Conservation (phyloP, 2,797 vertebrate genomes). For the Anguilla anguilla region DNA sequence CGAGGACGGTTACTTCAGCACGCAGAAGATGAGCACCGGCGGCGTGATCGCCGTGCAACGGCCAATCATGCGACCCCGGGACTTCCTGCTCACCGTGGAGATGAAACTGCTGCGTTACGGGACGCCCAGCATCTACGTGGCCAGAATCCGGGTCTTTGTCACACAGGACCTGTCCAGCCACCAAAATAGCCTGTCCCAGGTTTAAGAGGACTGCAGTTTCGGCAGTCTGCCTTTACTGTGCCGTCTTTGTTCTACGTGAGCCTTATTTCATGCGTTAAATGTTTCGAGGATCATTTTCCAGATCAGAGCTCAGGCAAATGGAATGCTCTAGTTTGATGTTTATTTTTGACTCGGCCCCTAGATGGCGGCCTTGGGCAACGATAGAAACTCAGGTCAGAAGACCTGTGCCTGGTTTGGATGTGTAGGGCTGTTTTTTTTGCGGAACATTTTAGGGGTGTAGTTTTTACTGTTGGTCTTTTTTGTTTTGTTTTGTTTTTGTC, state of each 20-base stretch:
- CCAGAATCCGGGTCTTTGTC: conserved; percentile 90
- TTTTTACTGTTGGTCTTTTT: conserved; percentile 22
- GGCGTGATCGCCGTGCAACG: conserved; percentile 86
- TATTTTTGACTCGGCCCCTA: conserved; percentile 54
- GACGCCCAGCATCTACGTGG: conserved; percentile 82
- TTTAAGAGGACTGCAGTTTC: neutral
- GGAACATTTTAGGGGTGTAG: neutral
- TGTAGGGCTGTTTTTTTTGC: neutral
- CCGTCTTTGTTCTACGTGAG: neutral
- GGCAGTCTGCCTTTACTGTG: neutral
- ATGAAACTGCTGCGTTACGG: conserved; percentile 84
- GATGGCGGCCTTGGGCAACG: conserved; percentile 68
- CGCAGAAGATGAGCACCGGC: conserved; percentile 76
- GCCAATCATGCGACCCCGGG: conserved; percentile 79
- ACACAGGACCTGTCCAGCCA: conserved; percentile 77
- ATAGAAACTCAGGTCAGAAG: conserved; percentile 38
- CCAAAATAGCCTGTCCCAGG: conserved; percentile 46
- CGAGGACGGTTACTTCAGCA: conserved; percentile 85
- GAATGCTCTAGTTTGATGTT: conserved; percentile 48
- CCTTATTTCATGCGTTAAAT: neutral
- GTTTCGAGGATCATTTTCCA: neutral
- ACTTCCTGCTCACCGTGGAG: conserved; percentile 89
- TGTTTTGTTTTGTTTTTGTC: conserved; percentile 22
- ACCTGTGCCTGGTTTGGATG: conserved; percentile 15
- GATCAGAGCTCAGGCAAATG: conserved; percentile 20